Evolutionary conservation across 2,113 vertebrate species (phyloP).

Genomic region (Hyperopisus bebe): DNA sequence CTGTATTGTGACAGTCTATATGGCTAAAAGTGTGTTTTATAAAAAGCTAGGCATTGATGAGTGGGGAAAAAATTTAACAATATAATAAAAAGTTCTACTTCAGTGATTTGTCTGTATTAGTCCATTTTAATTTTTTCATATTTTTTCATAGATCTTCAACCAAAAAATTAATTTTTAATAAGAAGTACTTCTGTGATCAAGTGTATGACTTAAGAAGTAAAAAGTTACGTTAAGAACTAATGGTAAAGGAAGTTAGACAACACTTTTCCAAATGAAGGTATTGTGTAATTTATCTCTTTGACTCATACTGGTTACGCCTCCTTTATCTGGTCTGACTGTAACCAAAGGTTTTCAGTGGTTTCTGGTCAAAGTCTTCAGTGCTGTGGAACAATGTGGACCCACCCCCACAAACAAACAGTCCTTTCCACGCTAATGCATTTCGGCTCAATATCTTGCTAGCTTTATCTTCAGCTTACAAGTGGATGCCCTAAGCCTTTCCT

Average conservation of each 20-base stretch:
- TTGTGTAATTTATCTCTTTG: not conserved
- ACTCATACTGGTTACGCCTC: not conserved
- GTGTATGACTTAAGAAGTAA: not conserved
- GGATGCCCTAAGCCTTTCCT: not conserved
- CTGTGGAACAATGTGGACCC: not conserved
- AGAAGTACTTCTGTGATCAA: not conserved
- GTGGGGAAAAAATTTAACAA: not conserved
- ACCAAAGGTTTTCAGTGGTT: not conserved
- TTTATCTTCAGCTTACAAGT: not conserved
- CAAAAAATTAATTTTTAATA: not conserved
- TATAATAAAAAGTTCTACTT: not conserved
- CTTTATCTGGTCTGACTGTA: not conserved
- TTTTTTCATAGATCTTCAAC: not conserved
- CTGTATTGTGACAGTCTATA: not conserved
- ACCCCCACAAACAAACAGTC: not conserved
- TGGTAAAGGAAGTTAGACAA: not conserved
- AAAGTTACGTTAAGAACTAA: not conserved
- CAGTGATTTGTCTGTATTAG: not conserved
- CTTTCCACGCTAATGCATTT: not conserved
- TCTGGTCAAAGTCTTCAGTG: not conserved
- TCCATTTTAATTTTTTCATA: not conserved
- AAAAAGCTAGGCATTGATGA: not conserved
- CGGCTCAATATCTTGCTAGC: not conserved
- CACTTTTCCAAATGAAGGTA: not conserved
- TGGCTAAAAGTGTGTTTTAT: not conserved